These are phyloP conservation scores for Achatina immaculata DNA, from an alignment of 1,140 invertebrate genomes.

Conservation along the genomic window DNA sequence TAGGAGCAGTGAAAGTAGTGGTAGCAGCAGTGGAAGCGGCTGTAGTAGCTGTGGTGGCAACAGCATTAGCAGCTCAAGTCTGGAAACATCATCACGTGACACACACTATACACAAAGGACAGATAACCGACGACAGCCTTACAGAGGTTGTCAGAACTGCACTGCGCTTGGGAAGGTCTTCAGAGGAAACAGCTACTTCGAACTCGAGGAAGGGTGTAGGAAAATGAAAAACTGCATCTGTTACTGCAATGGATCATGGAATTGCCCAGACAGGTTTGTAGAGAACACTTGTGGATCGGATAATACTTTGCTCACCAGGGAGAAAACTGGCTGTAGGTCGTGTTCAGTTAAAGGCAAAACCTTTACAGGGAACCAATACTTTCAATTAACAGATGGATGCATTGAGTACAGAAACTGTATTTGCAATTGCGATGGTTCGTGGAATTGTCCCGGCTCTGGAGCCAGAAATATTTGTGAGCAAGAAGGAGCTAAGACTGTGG, in stretches of 20 bases:
- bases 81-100: not conserved
- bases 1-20: constrained; percentile 46
- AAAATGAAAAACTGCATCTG: constrained; percentile 47
- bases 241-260: constrained; percentile 48
- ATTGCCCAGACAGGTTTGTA: constrained; percentile 40
- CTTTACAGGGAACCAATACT: constrained; percentile 49
- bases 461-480: constrained; percentile 48
- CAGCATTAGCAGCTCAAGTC: constrained; percentile 17
- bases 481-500: constrained; percentile 13
- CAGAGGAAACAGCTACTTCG: constrained; percentile 46
- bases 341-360: constrained; percentile 49
- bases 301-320: not conserved
- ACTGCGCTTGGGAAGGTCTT: constrained; percentile 36
- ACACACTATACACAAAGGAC: not conserved
- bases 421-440: constrained; percentile 57
- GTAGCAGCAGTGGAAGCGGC: constrained; percentile 42
- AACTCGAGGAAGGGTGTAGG: constrained; percentile 42
- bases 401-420: constrained; percentile 44
- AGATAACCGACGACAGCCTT: not conserved
- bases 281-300: constrained; percentile 44
- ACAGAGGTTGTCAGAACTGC: constrained; percentile 42
- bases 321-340: constrained; percentile 35
- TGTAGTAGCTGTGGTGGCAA: not conserved
- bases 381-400: constrained; percentile 47
- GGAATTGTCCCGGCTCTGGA: constrained; percentile 47